Base-by-base conservation (phyloP, 2,888 invertebrate genomes). In the Sabatieria punctata region DNA sequence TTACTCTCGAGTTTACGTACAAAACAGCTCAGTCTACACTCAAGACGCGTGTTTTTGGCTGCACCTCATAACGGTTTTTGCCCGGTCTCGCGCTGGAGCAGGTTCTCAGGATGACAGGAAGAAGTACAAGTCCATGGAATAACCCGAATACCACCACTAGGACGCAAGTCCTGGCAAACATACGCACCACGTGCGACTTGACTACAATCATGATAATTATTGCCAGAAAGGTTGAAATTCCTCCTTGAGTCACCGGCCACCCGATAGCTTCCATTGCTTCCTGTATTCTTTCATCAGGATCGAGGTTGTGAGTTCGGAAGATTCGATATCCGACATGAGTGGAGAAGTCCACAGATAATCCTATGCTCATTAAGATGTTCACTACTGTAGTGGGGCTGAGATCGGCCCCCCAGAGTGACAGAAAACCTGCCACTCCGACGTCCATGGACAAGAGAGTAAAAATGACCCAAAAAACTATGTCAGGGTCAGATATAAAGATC, bases 301-400 rank as follows among this genome's bases (percentile, higher is more conserved):
- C 42, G 19, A 45, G 41, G 13, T 49, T 42, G 37, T 54, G 52
- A 26, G 55, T 52, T 19, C 57, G 48, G 45, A 57, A 58, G 43
- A 59, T 60, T 30, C 60, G 52, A 51, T 61, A 63, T 27, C 60
- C 63, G 23, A 63, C 61, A 43, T 63, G 63, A 1, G 61, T 61
- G 30, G 60, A 59, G 47, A 63, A 63, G 49, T 63, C 63, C 46
- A 63, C 58, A 40, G 61, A 63, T 26, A 63, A 55, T 2, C 62
- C 62, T 42, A 63, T 61, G 22, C 57, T 57, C 63, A 63, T 63
- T 57, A 63, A 50, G 48, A 63, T 63, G 49, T 63, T 63, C 30
- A 63, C 61, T 8, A 63, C 61, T 19, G 60, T 59, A 2, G 59
- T 58, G n/a, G 60, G 60, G 42, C 58, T 59, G n/a, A 61, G 50